These are phyloP conservation scores for Netelia inedita DNA, from an alignment of 2,888 invertebrate species.

Conservation along the genomic window DNA sequence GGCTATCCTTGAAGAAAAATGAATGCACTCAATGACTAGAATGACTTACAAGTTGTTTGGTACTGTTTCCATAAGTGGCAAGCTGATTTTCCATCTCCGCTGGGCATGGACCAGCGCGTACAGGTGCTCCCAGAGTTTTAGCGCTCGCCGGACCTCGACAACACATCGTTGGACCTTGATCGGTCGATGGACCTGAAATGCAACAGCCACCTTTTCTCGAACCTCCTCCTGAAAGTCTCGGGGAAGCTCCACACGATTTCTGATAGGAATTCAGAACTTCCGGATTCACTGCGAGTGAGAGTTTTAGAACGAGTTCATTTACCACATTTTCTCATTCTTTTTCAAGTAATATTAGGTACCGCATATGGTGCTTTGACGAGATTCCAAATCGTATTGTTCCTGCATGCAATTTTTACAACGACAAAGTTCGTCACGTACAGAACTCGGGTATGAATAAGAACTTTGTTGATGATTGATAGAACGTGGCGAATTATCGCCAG, in stretches of 20 bases:
- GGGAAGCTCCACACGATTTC: conserved; percentile 52
- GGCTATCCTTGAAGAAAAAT: not conserved
- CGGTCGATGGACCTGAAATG: conserved; percentile 58
- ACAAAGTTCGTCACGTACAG: conserved; percentile 71
- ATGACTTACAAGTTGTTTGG: conserved; percentile 83
- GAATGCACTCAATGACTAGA: not conserved
- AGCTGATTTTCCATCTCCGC: conserved; percentile 85
- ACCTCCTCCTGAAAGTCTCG: conserved; percentile 75
- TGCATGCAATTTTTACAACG: conserved; percentile 73
- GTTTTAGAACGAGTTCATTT: not conserved
- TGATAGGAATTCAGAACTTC: conserved; percentile 44
- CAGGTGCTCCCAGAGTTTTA: conserved; percentile 67
- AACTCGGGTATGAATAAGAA: conserved; percentile 66
- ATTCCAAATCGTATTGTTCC: conserved; percentile 64
- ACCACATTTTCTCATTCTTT: not conserved
- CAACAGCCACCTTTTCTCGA: conserved; percentile 72
- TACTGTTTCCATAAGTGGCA: conserved; percentile 84
- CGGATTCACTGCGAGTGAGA: conserved; percentile 47
- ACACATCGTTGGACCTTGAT: conserved; percentile 74
- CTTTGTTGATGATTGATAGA: conserved; percentile 54
- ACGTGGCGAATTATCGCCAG: conserved; percentile 69
- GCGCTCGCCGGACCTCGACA: conserved; percentile 72
- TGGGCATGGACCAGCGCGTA: conserved; percentile 82
- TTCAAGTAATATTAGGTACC: conserved; percentile 64
- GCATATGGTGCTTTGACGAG: conserved; percentile 68